Conservation (phyloP, 2,797 vertebrate genomes). For the Poecilia picta region DNA sequence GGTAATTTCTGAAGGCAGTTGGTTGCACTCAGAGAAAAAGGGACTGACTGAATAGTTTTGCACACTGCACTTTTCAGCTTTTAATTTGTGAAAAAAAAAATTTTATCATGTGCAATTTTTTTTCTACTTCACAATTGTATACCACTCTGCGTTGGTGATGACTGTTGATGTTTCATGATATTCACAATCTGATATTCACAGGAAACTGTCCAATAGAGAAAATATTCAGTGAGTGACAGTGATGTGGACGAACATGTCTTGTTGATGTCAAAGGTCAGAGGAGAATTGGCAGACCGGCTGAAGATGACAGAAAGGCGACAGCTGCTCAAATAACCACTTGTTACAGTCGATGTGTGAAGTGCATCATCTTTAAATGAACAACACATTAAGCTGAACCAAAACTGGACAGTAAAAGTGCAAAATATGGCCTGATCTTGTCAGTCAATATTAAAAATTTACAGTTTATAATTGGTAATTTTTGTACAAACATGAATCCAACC, state of each 20-base stretch:
- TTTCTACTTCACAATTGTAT: too few relatives aligned
- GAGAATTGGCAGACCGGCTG: neutral
- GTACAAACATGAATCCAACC: neutral
- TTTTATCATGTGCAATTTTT: too few relatives aligned
- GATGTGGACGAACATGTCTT: neutral
- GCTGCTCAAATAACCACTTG: neutral
- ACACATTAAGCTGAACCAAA: neutral
- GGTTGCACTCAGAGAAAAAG: too few relatives aligned
- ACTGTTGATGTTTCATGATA: neutral
- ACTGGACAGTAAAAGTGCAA: neutral
- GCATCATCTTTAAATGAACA: neutral
- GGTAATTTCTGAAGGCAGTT: too few relatives aligned
- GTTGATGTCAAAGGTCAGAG: slow-evolving; percentile 1
- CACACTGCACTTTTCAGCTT: too few relatives aligned
- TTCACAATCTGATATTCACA: neutral
- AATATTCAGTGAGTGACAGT: neutral
- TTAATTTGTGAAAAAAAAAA: too few relatives aligned
- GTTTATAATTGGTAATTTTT: neutral
- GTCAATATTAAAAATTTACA: neutral
- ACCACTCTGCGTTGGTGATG: too few relatives aligned
- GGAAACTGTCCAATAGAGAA: neutral
- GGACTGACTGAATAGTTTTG: too few relatives aligned
- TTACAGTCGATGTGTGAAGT: neutral
- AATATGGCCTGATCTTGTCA: neutral
- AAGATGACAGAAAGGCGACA: neutral